phyloP scores from a whole-genome alignment of 2,113 vertebrate genomes.

The Nycticebus coucang region DNA sequence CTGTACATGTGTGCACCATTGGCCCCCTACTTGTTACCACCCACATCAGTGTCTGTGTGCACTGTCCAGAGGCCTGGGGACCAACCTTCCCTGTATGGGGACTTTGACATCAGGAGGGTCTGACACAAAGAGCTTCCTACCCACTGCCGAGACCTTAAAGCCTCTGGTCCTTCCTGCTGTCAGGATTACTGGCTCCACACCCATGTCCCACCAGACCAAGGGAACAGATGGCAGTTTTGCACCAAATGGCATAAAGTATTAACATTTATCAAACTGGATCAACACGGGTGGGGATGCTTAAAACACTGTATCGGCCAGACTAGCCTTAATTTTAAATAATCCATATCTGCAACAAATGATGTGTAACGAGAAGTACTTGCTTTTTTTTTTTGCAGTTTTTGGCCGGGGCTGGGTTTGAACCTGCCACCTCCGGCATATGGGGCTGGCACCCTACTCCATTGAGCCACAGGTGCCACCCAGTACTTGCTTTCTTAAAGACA shows the following conservation, averaged over 20 bases:
- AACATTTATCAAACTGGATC: not conserved
- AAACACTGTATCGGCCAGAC: not conserved
- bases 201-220: not conserved
- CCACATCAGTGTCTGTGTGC: not conserved
- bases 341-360: not conserved
- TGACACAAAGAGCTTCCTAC: not conserved
- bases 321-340: not conserved
- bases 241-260: not conserved
- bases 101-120: not conserved
- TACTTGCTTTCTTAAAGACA: not conserved
- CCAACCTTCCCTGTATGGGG: not conserved
- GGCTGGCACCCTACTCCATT: too few relatives aligned
- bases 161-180: not conserved
- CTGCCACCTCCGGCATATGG: too few relatives aligned
- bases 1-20: not conserved
- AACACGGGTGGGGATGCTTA: not conserved
- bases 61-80: not conserved
- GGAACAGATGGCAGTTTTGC: not conserved
- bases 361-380: not conserved
- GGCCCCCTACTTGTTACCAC: not conserved
- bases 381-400: not conserved
- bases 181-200: not conserved
- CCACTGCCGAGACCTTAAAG: not conserved
- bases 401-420: too few relatives aligned
- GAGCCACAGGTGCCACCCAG: too few relatives aligned